Conservation (phyloP, 2,797 vertebrate genomes). For the Phrynocephalus forsythii region DNA sequence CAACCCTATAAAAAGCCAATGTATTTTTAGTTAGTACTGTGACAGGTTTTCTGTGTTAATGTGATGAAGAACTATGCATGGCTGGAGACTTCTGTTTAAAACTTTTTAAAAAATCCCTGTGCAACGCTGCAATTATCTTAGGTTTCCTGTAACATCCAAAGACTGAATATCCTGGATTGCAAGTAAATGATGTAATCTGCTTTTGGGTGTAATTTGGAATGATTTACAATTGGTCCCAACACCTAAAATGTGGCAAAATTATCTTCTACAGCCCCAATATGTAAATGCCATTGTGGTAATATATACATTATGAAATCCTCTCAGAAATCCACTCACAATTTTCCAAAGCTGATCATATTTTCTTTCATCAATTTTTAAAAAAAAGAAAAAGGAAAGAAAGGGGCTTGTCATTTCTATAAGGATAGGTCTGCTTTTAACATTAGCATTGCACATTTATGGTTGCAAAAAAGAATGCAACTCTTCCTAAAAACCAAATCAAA, state of each 20-base stretch:
- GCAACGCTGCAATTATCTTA: constrained; percentile 44
- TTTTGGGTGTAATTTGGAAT: constrained; percentile 45
- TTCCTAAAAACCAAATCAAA: constrained; percentile 64
- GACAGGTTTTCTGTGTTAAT: not conserved
- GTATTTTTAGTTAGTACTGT: not conserved
- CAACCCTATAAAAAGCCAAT: not conserved
- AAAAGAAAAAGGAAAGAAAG: not conserved
- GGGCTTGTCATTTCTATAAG: constrained; percentile 47
- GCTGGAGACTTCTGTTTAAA: not conserved
- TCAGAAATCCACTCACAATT: constrained; percentile 50
- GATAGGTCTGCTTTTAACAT: constrained; percentile 59
- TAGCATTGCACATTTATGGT: constrained; percentile 49
- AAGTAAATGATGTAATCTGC: constrained; percentile 21
- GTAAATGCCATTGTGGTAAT: constrained; percentile 34
- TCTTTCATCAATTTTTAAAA: not conserved
- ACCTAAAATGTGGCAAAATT: constrained; percentile 13
- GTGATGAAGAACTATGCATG: not conserved
- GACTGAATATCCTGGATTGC: constrained; percentile 10
- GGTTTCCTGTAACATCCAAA: not conserved
- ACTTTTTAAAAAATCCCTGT: not conserved
- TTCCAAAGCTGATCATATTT: constrained; percentile 13
- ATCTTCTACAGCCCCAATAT: constrained; percentile 32
- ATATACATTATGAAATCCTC: constrained; percentile 42
- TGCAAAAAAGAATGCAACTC: constrained; percentile 45
- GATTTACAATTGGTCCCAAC: not conserved